Percentiles rank a stretch among this genome's conserved stretches.
These are phyloP conservation scores for Remorina albescens DNA, from an alignment of 2,797 vertebrate species.

Conservation along the genomic window DNA sequence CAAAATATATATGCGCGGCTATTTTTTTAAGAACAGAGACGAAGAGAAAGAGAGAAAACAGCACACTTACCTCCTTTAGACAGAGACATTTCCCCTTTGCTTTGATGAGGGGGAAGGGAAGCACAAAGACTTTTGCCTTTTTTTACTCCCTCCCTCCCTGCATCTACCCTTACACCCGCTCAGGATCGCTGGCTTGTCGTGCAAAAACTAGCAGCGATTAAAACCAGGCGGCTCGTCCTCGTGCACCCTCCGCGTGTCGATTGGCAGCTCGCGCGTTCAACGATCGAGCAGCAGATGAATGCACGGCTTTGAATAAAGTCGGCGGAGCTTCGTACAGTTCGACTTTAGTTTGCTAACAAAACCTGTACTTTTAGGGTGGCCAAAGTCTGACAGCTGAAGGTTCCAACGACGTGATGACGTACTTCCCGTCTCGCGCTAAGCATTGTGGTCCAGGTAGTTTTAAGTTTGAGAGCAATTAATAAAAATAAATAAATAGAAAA, in stretches of 20 bases:
- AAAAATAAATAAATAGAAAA: no score
- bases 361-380: slow-evolving; percentile 92
- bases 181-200: slow-evolving; percentile 87
- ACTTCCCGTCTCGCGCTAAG: slow-evolving; percentile 75
- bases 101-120: slow-evolving; percentile 93
- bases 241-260: slow-evolving; percentile 81
- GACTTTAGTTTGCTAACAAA: slow-evolving; percentile 81
- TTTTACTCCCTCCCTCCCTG: slow-evolving; percentile 87
- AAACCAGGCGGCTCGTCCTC: slow-evolving; percentile 67
- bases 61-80: slow-evolving; percentile 90
- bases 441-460: slow-evolving; percentile 85
- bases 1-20: slow-evolving; percentile 40
- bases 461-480: no score
- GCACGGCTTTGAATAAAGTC: slow-evolving; percentile 85
- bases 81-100: slow-evolving; percentile 94
- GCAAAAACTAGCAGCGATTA: slow-evolving; percentile 83
- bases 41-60: slow-evolving; percentile 21
- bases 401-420: slow-evolving; percentile 84
- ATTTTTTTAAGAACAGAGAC: not conserved
- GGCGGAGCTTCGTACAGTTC: slow-evolving; percentile 51
- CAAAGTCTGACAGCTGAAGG: slow-evolving; percentile 93
- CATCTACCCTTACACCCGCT: slow-evolving; percentile 82
- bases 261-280: slow-evolving; percentile 69
- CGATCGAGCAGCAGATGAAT: slow-evolving; percentile 79
- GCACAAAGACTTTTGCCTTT: slow-evolving; percentile 96